A percentile compares a stretch with the other conserved stretches of the same genome.
phyloP scores from a whole-genome alignment of 1,140 invertebrate species.

The Aculops lycopersici region DNA sequence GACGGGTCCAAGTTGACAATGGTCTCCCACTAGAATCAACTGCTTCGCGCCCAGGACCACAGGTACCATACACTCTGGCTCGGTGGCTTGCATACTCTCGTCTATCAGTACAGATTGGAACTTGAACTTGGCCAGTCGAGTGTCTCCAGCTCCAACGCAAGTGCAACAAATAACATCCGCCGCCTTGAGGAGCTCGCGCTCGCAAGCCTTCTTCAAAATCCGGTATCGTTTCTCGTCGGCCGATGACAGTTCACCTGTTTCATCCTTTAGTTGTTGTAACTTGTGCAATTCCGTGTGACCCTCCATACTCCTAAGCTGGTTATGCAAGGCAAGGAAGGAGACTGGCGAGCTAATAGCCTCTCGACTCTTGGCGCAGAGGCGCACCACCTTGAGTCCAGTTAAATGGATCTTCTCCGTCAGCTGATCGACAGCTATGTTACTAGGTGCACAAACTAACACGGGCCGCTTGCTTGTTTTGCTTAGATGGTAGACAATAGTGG shows the following conservation, averaged over 20 bases:
- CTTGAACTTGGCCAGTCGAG: slow-evolving; percentile 51
- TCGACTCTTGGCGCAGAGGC: slow-evolving; percentile 82
- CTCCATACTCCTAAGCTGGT: slow-evolving; percentile 79
- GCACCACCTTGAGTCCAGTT: slow-evolving; percentile 77
- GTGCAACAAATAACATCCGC: slow-evolving; percentile 98
- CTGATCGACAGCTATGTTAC: slow-evolving; percentile 96
- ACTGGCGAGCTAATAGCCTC: slow-evolving; percentile 94
- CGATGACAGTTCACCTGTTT: slow-evolving; percentile 65
- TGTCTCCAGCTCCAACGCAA: slow-evolving; percentile 90
- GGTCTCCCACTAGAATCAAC: slow-evolving; percentile 83
- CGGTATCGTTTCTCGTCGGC: slow-evolving; percentile 74
- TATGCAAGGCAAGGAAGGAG: slow-evolving; percentile 78
- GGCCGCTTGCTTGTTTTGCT: slow-evolving; percentile 65
- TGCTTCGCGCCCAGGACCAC: slow-evolving; percentile 82
- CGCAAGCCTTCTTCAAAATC: slow-evolving; percentile 57
- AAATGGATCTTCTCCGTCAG: slow-evolving; percentile 92
- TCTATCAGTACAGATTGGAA: slow-evolving; percentile 94
- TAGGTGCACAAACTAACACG: slow-evolving; percentile 87
- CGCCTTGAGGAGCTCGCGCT: slow-evolving; percentile 52
- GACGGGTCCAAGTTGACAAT: slow-evolving; percentile 89
- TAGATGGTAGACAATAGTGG: slow-evolving; percentile 91
- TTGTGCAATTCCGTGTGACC: slow-evolving; percentile 49
- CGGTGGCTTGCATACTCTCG: slow-evolving; percentile 78
- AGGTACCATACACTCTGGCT: slow-evolving; percentile 93
- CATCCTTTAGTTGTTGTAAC: slow-evolving; percentile 79